Conservation (phyloP, 2,888 invertebrate species). For the Augiades crinisus region DNA sequence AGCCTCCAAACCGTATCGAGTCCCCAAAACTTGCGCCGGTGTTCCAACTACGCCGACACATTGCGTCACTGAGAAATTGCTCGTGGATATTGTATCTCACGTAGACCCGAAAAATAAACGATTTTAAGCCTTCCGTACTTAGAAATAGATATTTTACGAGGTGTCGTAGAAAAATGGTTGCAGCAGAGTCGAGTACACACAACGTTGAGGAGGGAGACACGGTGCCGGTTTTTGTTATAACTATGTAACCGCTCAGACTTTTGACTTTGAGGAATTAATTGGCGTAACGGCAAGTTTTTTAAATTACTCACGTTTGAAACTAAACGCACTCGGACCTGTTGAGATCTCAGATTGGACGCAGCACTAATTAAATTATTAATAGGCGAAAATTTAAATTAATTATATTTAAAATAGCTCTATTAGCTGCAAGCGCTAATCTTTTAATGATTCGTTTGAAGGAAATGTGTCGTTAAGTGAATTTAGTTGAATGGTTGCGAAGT, state of each 20-base stretch:
- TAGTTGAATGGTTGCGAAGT: not conserved
- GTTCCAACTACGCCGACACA: constrained; percentile 29
- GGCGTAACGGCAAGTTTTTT: constrained; percentile 65
- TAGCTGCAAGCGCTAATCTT: constrained; percentile 3
- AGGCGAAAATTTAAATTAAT: constrained; percentile 28
- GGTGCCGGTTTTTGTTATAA: constrained; percentile 36
- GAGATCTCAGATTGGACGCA: constrained; percentile 35
- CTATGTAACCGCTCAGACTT: constrained; percentile 48
- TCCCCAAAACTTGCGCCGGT: constrained; percentile 44
- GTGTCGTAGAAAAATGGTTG: constrained; percentile 26
- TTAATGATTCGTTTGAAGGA: constrained; percentile 1
- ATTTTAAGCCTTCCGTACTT: constrained; percentile 1
- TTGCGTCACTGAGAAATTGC: constrained; percentile 6
- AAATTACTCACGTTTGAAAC: constrained; percentile 57
- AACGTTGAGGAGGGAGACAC: constrained; percentile 20
- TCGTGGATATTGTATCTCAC: not conserved
- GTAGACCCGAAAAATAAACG: not conserved
- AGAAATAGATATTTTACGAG: not conserved
- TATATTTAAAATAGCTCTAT: constrained; percentile 24
- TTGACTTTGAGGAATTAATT: constrained; percentile 78
- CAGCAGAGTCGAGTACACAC: not conserved
- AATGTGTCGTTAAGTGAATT: not conserved
- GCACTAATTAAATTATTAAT: constrained; percentile 36
- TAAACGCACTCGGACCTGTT: constrained; percentile 38
- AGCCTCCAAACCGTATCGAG: constrained; percentile 58